These are phyloP conservation scores for Drosophila histrio DNA, from an alignment of 2,888 invertebrate genomes.

Conservation along the genomic window DNA sequence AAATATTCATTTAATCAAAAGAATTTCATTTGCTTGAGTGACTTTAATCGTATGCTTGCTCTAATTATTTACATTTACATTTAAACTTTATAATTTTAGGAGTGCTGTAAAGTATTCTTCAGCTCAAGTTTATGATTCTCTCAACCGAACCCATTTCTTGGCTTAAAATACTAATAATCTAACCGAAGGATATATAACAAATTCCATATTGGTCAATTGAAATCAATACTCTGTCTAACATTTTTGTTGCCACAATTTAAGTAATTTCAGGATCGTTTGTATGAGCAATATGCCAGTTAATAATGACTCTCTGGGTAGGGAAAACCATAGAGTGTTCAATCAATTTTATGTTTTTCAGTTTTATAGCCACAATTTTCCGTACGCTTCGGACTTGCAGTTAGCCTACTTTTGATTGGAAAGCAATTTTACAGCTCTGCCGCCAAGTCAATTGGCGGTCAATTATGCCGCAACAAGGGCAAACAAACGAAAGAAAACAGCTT, in stretches of 20 bases:
- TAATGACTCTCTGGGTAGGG: neutral
- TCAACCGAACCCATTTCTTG: too few species aligned
- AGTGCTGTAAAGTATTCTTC: too few species aligned
- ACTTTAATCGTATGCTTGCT: neutral
- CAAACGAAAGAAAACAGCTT: conserved; percentile 11
- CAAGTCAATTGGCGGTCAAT: conserved; percentile 33
- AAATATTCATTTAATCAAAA: too few species aligned
- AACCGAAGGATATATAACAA: too few species aligned
- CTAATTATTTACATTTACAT: neutral
- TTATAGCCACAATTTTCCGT: conserved; percentile 8
- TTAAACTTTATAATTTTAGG: too few species aligned
- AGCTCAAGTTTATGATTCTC: too few species aligned
- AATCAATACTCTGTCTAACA: neutral
- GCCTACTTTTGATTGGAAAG: conserved; percentile 33
- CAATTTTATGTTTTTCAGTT: conserved; percentile 23
- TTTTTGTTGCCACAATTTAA: neutral
- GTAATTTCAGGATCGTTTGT: neutral
- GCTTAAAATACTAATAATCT: too few species aligned
- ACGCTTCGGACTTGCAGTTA: conserved; percentile 25
- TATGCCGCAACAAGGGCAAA: conserved; percentile 16
- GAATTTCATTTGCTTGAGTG: neutral
- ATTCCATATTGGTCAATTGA: too few species aligned
- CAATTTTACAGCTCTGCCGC: conserved; percentile 2
- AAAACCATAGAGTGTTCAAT: conserved; percentile 15
- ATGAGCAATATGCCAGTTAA: neutral